Percentiles rank a stretch among this genome's conserved stretches.
Conservation (phyloP, 2,888 invertebrate species). For the Ommatoiulus sabulosus region DNA sequence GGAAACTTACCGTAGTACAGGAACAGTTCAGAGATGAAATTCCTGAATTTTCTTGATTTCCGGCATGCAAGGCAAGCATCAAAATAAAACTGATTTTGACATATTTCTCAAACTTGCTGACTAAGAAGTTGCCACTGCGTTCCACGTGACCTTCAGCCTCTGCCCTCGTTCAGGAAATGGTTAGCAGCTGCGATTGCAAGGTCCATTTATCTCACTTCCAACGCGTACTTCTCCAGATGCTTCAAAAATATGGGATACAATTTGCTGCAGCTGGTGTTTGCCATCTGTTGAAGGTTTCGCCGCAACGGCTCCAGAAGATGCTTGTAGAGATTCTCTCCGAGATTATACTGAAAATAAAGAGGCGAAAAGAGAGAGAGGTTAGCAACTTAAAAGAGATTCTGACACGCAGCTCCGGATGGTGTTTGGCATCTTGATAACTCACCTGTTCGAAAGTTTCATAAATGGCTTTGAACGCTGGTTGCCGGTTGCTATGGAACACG, state of each 20-base stretch:
- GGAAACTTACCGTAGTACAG: too few species aligned
- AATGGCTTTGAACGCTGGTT: conserved; percentile 83
- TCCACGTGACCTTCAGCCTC: neutral
- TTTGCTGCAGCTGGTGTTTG: conserved; percentile 76
- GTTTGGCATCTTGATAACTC: conserved; percentile 56
- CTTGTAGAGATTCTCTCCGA: conserved; percentile 76
- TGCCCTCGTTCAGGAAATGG: neutral
- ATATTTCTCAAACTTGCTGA: neutral
- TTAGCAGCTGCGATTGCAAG: neutral
- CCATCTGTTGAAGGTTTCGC: conserved; percentile 71
- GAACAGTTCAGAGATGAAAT: neutral
- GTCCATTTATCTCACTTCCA: neutral
- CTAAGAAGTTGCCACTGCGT: neutral
- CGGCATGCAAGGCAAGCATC: neutral
- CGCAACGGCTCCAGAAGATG: conserved; percentile 75
- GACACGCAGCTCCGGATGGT: neutral
- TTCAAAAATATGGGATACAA: conserved; percentile 71
- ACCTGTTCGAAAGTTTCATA: conserved; percentile 76
- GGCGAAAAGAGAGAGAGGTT: conserved; percentile 66
- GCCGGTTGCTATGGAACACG: conserved; percentile 86
- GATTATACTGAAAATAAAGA: conserved; percentile 72
- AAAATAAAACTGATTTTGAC: neutral
- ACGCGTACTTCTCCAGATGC: conserved; percentile 57
- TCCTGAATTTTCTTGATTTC: neutral
- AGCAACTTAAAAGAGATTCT: too few species aligned